Conservation (phyloP, 2,888 invertebrate genomes). For the Rhodophaea formosa region DNA sequence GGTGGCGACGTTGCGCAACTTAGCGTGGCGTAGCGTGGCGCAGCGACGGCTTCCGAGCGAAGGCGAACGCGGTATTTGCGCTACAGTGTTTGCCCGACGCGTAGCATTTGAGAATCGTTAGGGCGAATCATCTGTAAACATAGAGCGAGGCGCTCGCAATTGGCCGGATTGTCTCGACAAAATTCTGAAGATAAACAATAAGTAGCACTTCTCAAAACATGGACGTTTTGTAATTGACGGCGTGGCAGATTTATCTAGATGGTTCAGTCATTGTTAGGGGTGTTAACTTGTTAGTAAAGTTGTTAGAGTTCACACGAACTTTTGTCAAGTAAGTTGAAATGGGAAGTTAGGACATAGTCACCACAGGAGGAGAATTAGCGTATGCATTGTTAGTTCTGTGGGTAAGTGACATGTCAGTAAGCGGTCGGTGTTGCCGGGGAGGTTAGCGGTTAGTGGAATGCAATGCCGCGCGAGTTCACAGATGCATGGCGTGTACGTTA, state of each 20-base stretch:
- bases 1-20: slow-evolving; percentile 24
- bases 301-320: slow-evolving; percentile 75
- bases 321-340: slow-evolving; percentile 69
- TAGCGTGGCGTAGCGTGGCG: slow-evolving; percentile 26
- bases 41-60: slow-evolving; percentile 36
- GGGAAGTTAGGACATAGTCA: slow-evolving; percentile 68
- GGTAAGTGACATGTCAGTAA: slow-evolving; percentile 58
- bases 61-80: slow-evolving; percentile 60
- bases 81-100: slow-evolving; percentile 70
- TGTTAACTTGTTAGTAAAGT: slow-evolving; percentile 77
- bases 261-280: slow-evolving; percentile 78
- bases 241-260: slow-evolving; percentile 74
- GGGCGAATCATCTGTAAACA: slow-evolving; percentile 73
- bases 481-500: slow-evolving; percentile 89
- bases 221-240: slow-evolving; percentile 76
- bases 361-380: slow-evolving; percentile 62
- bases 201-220: slow-evolving; percentile 71
- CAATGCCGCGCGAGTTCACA: slow-evolving; percentile 85
- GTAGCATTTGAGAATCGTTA: slow-evolving; percentile 79
- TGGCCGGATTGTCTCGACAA: slow-evolving; percentile 68
- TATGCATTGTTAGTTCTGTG: slow-evolving; percentile 58
- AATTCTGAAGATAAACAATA: slow-evolving; percentile 72
- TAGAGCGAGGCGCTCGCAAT: slow-evolving; percentile 64
- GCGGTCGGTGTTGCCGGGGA: slow-evolving; percentile 56
- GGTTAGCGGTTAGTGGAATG: slow-evolving; percentile 75